Percentiles rank a stretch among this genome's conserved stretches.
phyloP scores from a whole-genome alignment of 2,113 vertebrate species.

The Cinclus mexicanus region DNA sequence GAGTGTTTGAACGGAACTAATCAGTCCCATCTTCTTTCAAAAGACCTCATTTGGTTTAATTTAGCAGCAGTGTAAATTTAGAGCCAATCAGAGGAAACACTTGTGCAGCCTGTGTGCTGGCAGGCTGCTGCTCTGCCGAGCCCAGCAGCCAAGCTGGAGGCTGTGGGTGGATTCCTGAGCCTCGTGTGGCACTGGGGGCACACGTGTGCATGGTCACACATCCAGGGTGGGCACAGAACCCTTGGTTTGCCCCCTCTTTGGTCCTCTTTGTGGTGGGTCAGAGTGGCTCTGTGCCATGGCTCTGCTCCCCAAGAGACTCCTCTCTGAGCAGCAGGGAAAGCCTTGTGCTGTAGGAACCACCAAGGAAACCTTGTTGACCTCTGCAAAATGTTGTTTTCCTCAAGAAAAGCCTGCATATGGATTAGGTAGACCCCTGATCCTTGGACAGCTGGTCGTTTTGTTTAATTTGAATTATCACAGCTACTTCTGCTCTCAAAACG shows the following conservation, averaged over 20 bases:
- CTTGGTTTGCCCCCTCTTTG: accelerated
- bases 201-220: background rate
- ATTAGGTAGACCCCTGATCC: background rate
- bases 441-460: background rate
- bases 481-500: background rate
- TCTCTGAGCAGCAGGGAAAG: background rate
- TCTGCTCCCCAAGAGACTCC: background rate
- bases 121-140: background rate
- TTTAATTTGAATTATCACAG: background rate
- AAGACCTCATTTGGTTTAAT: slow-evolving; percentile 66
- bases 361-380: background rate
- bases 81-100: slow-evolving; percentile 57
- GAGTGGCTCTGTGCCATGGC: background rate
- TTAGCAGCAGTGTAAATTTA: slow-evolving; percentile 65
- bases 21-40: slow-evolving; percentile 65
- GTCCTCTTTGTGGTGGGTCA: accelerated
- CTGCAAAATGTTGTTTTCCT: slow-evolving; percentile 27
- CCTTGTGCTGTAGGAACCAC: background rate
- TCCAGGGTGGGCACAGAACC: background rate
- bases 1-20: slow-evolving; percentile 67
- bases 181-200: background rate
- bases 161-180: background rate
- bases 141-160: background rate
- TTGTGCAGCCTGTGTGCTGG: slow-evolving; percentile 37
- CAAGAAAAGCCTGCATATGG: background rate